A percentile compares a stretch with the other conserved stretches of the same genome.
phyloP scores from a whole-genome alignment of 2,113 vertebrate species.

The Aptenodytes forsteri region DNA sequence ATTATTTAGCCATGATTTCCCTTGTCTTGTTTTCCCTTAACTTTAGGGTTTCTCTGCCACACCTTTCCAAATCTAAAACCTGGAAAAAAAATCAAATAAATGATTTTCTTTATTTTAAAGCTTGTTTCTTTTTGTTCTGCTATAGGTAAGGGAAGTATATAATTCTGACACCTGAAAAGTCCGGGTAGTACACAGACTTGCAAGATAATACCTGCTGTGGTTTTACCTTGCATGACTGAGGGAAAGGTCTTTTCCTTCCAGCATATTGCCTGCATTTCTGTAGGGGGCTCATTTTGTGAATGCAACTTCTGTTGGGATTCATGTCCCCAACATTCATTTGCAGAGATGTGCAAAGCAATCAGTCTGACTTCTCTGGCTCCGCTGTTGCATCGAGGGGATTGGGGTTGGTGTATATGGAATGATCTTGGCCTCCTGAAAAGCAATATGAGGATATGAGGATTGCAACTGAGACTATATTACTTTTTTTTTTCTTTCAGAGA shows the following conservation, averaged over 20 bases:
- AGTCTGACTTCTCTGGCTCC: background rate
- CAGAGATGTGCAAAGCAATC: background rate
- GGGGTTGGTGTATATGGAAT: background rate
- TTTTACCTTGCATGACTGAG: background rate
- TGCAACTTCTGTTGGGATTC: background rate
- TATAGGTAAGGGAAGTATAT: background rate
- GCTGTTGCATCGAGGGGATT: background rate
- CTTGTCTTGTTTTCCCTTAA: background rate
- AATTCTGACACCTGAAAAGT: background rate
- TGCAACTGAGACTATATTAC: background rate
- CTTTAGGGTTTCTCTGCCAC: background rate
- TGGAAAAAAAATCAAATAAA: fast-evolving
- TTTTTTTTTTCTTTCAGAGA: background rate
- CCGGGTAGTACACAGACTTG: background rate
- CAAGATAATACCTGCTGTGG: background rate
- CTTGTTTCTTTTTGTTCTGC: background rate
- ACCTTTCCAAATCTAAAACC: background rate
- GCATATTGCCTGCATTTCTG: background rate
- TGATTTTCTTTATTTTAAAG: background rate
- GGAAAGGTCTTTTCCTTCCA: background rate
- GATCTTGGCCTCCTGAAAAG: background rate
- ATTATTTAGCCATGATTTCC: background rate
- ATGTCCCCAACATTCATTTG: background rate
- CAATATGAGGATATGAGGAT: background rate
- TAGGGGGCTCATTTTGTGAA: background rate